These are phyloP conservation scores for Drosophila albomicans DNA, from an alignment of 1,140 invertebrate species.

Conservation along the genomic window DNA sequence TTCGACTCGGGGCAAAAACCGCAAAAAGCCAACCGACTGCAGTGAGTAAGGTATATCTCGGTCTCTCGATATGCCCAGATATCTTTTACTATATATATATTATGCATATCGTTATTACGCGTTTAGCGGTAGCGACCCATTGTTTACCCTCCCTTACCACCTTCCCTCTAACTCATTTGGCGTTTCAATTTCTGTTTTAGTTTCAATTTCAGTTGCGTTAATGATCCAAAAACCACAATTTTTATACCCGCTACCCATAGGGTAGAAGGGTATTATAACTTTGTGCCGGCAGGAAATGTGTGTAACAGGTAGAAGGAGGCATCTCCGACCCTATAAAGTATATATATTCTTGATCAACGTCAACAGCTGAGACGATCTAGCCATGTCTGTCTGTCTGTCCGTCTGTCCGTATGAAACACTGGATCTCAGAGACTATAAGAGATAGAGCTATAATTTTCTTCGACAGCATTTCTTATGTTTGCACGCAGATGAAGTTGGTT, in stretches of 20 bases:
- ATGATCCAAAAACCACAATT: conserved; percentile 48
- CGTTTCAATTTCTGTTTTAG: conserved; percentile 40
- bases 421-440: too few relatives aligned
- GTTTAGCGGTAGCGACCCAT: conserved; percentile 47
- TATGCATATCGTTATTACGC: conserved; percentile 64
- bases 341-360: too few relatives aligned
- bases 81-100: conserved; percentile 24
- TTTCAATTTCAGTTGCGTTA: conserved; percentile 45
- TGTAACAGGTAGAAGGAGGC: too few relatives aligned
- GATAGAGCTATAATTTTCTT: too few relatives aligned
- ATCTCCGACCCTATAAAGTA: too few relatives aligned
- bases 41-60: conserved; percentile 33
- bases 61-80: conserved; percentile 12
- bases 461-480: too few relatives aligned
- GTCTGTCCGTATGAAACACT: too few relatives aligned
- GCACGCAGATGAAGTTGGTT: too few relatives aligned
- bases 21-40: conserved; percentile 51
- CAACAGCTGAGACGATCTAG: too few relatives aligned
- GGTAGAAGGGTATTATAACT: too few relatives aligned
- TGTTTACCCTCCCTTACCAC: neutral
- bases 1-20: conserved; percentile 52
- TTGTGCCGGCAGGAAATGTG: too few relatives aligned
- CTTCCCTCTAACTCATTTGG: conserved; percentile 26
- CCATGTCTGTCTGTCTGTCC: too few relatives aligned
- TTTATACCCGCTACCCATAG: conserved; percentile 4